Evolutionary conservation across 2,797 vertebrate genomes (phyloP).

Genomic region (Lacerta viridis): DNA sequence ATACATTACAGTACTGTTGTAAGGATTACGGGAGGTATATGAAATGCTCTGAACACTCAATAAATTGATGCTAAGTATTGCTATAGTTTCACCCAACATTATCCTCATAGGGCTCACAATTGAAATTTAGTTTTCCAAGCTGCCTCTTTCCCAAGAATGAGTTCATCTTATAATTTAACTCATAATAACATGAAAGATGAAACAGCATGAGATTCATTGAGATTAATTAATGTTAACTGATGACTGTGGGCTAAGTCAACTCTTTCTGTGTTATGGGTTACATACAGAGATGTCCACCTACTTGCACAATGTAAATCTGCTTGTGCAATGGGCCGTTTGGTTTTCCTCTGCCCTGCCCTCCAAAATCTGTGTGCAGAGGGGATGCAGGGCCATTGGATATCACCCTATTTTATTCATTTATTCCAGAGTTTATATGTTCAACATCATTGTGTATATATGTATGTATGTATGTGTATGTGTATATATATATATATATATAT

Average conservation of each 20-base stretch:
- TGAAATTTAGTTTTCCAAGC: neutral
- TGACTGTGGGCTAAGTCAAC: neutral
- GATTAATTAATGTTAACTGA: neutral
- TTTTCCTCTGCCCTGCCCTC: no score
- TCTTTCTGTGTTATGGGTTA: neutral
- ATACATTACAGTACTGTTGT: neutral
- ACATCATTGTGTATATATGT: no score
- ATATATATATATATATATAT: no score
- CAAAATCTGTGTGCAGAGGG: no score
- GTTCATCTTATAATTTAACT: conserved; percentile 15
- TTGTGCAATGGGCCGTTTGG: no score
- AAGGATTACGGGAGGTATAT: neutral
- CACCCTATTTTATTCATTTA: neutral
- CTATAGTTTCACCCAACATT: neutral
- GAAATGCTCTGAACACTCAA: neutral
- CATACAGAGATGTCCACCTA: neutral
- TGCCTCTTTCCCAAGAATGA: neutral
- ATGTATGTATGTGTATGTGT: no score
- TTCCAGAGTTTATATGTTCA: neutral
- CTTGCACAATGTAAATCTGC: no score
- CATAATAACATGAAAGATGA: neutral
- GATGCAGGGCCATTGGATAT: no score
- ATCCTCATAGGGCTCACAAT: neutral
- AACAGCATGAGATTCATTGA: conserved; percentile 1
- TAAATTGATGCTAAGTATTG: neutral